phyloP scores from a whole-genome alignment of 2,797 vertebrate genomes.

The Heteromormyrus szaboi region DNA sequence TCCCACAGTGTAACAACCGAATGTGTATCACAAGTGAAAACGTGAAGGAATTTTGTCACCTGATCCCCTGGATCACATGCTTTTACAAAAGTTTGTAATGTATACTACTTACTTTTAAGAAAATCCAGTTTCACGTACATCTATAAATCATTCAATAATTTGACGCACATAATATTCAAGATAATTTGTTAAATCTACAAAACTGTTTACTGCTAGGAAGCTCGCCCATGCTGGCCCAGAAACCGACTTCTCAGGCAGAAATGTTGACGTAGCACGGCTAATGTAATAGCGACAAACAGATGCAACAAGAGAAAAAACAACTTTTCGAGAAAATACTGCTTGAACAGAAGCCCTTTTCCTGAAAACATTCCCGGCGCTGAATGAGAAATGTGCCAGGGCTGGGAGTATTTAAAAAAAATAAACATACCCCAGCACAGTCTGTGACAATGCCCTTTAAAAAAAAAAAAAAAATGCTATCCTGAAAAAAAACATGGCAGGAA shows the following conservation, averaged over 20 bases:
- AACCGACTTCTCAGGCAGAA: not conserved
- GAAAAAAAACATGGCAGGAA: not conserved
- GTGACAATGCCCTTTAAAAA: not conserved
- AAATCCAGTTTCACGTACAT: not conserved
- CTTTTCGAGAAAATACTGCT: not conserved
- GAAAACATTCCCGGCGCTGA: not conserved
- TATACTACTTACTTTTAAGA: not conserved
- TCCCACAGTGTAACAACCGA: not conserved
- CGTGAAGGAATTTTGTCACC: not conserved
- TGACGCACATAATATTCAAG: not conserved
- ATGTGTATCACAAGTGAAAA: not conserved
- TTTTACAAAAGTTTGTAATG: not conserved
- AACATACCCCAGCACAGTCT: not conserved
- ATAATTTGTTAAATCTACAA: not conserved
- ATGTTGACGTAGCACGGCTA: not conserved
- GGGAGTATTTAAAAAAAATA: not conserved
- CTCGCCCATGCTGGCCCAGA: not conserved
- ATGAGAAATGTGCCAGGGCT: not conserved
- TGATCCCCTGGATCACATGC: not conserved
- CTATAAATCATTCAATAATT: not conserved
- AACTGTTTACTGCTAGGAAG: not conserved
- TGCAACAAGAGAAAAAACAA: not conserved
- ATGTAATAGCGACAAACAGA: not conserved
- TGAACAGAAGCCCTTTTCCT: not conserved
- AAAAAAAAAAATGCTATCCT: not conserved